phyloP scores from a whole-genome alignment of 2,797 vertebrate species.

The Cygnus olor region DNA sequence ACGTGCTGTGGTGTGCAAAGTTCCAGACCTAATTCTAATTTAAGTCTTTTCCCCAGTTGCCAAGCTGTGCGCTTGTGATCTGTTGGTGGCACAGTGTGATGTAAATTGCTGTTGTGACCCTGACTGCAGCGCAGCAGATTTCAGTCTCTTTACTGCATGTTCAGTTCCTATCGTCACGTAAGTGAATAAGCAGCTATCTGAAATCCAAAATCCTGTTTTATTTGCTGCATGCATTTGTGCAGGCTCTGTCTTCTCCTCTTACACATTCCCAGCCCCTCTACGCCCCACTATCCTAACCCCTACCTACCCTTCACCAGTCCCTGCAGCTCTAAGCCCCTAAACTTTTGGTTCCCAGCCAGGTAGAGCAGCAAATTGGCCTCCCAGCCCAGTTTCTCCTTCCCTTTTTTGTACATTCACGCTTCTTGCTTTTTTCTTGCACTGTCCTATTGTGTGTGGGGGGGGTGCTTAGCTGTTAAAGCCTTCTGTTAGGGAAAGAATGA shows the following conservation, averaged over 20 bases:
- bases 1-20: background rate
- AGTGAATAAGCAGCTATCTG: background rate
- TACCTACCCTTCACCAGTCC: background rate
- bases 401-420: background rate
- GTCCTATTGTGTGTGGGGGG: background rate
- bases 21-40: background rate
- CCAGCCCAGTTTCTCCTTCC: background rate
- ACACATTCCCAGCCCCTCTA: background rate
- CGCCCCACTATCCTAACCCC: background rate
- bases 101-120: constrained; percentile 90
- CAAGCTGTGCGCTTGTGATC: constrained; percentile 81
- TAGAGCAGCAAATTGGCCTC: background rate
- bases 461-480: background rate
- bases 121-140: constrained; percentile 76
- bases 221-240: background rate
- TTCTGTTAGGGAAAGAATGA: background rate
- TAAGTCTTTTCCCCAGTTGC: constrained; percentile 70
- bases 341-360: background rate
- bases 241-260: background rate
- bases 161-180: constrained; percentile 80
- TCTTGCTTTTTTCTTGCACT: background rate
- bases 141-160: constrained; percentile 82
- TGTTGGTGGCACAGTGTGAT: constrained; percentile 80
- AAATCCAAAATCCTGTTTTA: accelerated
- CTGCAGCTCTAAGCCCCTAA: background rate